Percentiles rank a stretch among this genome's conserved stretches.
Conservation (phyloP, 1,140 invertebrate genomes). For the Heliconius himera region DNA sequence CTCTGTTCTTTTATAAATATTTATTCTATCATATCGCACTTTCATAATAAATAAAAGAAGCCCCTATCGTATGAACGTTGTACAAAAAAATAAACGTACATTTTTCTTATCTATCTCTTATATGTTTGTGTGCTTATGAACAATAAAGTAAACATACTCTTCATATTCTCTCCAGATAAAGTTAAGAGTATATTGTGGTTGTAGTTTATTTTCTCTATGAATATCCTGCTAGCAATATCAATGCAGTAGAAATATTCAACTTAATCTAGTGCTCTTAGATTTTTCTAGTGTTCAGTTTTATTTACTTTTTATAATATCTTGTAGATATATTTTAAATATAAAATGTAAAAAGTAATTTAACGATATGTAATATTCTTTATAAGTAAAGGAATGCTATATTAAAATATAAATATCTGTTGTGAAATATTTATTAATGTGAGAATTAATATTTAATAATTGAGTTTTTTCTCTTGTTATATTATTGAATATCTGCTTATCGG, state of each 20-base stretch:
- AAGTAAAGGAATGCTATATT: too few relatives aligned
- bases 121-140: conserved; percentile 7
- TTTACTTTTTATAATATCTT: too few relatives aligned
- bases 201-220: not conserved
- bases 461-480: too few relatives aligned
- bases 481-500: too few relatives aligned
- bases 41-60: conserved; percentile 34
- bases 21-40: conserved; percentile 25
- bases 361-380: too few relatives aligned
- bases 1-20: conserved; percentile 14
- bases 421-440: too few relatives aligned
- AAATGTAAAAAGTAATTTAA: too few relatives aligned
- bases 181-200: not conserved
- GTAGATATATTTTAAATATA: too few relatives aligned
- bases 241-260: not conserved
- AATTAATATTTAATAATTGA: too few relatives aligned
- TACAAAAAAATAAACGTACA: not conserved
- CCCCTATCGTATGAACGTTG: not conserved
- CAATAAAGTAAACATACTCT: conserved; percentile 2
- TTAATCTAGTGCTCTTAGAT: too few relatives aligned
- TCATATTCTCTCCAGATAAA: not conserved
- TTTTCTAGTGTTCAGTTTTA: too few relatives aligned
- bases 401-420: too few relatives aligned
- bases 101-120: not conserved
- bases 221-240: not conserved